Evolutionary conservation across 2,888 invertebrate species (phyloP), one percentile per base, ranked within the genome.

Genomic region (Diarsia rubi): DNA sequence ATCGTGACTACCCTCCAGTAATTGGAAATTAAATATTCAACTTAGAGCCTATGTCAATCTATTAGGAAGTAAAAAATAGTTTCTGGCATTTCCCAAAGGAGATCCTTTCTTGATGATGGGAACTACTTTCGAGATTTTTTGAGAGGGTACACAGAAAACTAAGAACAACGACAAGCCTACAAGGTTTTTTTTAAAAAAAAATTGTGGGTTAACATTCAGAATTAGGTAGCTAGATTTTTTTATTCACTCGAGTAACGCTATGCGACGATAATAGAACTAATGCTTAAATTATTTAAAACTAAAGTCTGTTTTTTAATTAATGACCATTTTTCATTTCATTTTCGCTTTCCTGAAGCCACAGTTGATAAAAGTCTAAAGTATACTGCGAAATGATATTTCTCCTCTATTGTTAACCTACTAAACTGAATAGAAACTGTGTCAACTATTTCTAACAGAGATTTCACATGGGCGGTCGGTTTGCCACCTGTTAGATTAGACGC

Each of bases 401-500:
- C 19, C 0, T 63, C 14, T 21, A 16, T 54, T 47, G 0, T 47
- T 57, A 16, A 8, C 24, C 9, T 27, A 44, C 47, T 47, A 31
- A 45, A 24, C 14, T 16, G 37, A 57, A 69, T 69, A 44, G n/a
- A 44, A 44, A n/a, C 62, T 57, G 5, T 16, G 27, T 21, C 52
- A 11, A 62, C 67, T 49, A 63, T 19, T 64, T 79, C 76, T 79
- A 81, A 74, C 60, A 57, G 37, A 62, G 31, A 16, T 52, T 57
- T n/a, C 45, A 69, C 44, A 64, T 69, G 67, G 60, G 73, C 74
- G 71, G 72, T 72, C 19, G 66, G 69, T 37, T 70, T 57, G 42
- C 78, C 83, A 83, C 83, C 85, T 83, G 83, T 83, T 84, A 59
- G 84, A 83, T 84, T 84, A 65, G 49, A 31, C 16, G 49, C 54